A percentile compares a stretch with the other conserved stretches of the same genome.
Evolutionary conservation across 1,140 invertebrate species (phyloP).

Genomic region (Scaptomyza graminum): DNA sequence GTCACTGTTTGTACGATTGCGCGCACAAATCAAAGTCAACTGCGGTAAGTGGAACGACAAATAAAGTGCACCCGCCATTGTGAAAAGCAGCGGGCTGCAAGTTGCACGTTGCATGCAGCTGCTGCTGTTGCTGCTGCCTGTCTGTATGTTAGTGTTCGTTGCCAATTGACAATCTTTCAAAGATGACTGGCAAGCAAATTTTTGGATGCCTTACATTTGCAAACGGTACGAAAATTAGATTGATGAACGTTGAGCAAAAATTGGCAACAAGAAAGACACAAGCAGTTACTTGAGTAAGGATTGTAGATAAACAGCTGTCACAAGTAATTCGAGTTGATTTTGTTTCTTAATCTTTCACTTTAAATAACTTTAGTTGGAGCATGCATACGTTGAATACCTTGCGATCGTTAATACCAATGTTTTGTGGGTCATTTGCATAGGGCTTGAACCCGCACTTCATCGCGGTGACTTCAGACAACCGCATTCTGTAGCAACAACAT

Average conservation of each 20-base stretch:
- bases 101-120: not conserved
- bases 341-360: too few species aligned
- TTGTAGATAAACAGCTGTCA: too few species aligned
- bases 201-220: conserved; percentile 15
- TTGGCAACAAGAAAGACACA: not conserved
- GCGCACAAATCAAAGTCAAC: conserved; percentile 55
- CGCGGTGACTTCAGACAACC: too few species aligned
- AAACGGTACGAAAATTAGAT: conserved; percentile 48
- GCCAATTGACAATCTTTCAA: conserved; percentile 40
- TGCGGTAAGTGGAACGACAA: conserved; percentile 56
- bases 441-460: conserved; percentile 9
- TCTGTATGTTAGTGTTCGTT: not conserved
- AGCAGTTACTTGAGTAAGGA: too few species aligned
- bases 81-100: conserved; percentile 7
- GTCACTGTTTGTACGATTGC: conserved; percentile 34
- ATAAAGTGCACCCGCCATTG: conserved; percentile 44
- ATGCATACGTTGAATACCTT: too few species aligned
- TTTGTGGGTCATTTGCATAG: conserved; percentile 24
- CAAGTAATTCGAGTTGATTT: too few species aligned
- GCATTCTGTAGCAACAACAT: conserved; percentile 1
- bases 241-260: conserved; percentile 36
- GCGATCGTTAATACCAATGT: not conserved
- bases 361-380: too few species aligned
- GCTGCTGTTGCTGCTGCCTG: not conserved
- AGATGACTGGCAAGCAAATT: conserved; percentile 44